Base-by-base conservation (phyloP, 2,888 invertebrate genomes). In the Cheilosia vulpina region DNA sequence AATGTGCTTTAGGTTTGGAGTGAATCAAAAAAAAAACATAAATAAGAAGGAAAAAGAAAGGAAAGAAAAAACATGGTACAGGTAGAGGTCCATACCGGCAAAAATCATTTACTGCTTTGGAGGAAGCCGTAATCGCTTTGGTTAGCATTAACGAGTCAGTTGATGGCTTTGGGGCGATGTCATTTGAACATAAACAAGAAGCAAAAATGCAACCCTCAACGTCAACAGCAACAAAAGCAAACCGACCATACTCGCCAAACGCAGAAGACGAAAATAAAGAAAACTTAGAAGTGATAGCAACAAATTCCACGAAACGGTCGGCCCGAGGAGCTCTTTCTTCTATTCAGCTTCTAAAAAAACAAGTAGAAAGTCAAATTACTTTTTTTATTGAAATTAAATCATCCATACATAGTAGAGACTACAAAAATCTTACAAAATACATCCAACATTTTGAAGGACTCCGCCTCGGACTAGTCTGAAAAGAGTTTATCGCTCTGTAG, bases 181-280 rank as follows among this genome's bases (percentile, higher is more conserved):
- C 9, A 13, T 41, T 41, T 41, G 41, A 7, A 41, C 1, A 1
- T 1, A 21, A 1, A 1, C 9, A 15, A 15, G 9, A 41, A 41
- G 4, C 41, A 7, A 7, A 9, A 41, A 41, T 41, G 9, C 41
- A 41, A 41, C 41, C 41, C 41, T 41, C 41, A 4, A 13, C 41
- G 15, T 27, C 27, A 27, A 5, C 27, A 27, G 5, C 21, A 21
- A 21, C 21, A 21, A 21, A 24, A 24, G 24, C 24, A 24, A 24
- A 3, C 3, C 24, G 24, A 24, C 24, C 24, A 24, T 3, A 24
- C 24, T 4, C 24, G 4, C 24, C n/a, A n/a, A n/a, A n/a, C n/a
- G n/a, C n/a, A n/a, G n/a, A n/a, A n/a, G n/a, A n/a, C n/a, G 24
- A 2, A 0, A 24, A 24, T 2, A 2, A 3, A 2, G 3, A 3